Conservation (phyloP, 1,140 invertebrate genomes). For the Vanessa atalanta region DNA sequence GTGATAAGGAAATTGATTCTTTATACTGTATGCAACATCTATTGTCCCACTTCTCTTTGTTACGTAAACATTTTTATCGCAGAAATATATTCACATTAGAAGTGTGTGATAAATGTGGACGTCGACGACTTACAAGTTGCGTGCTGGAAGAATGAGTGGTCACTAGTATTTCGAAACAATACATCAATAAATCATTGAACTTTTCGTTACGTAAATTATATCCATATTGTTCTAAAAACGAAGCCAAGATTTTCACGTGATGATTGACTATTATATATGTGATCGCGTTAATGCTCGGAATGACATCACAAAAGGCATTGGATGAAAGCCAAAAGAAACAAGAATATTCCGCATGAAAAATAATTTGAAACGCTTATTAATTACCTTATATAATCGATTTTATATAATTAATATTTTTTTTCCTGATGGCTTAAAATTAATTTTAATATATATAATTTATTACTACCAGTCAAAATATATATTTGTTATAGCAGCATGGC, state of each 20-base stretch:
- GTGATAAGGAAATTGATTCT: constrained; percentile 40
- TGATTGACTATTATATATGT: not conserved
- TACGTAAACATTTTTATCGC: constrained; percentile 53
- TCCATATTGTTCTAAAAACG: not conserved
- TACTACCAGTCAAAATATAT: too few species aligned
- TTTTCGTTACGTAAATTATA: constrained; percentile 17
- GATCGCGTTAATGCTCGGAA: not conserved
- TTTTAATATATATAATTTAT: too few species aligned
- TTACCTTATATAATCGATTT: too few species aligned
- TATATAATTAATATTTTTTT: too few species aligned
- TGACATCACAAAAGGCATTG: not conserved
- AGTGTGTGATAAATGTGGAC: constrained; percentile 29
- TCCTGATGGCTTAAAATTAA: too few species aligned
- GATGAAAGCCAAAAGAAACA: too few species aligned
- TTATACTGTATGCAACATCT: constrained; percentile 44
- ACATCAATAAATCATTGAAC: constrained; percentile 17
- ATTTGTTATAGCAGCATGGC: too few species aligned
- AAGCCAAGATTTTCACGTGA: constrained; percentile 5
- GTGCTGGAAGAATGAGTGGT: constrained; percentile 23
- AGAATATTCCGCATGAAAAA: too few species aligned
- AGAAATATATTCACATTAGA: constrained; percentile 35
- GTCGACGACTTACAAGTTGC: constrained; percentile 18
- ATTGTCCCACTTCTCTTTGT: constrained; percentile 61
- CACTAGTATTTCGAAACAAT: constrained; percentile 19
- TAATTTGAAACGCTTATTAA: too few species aligned